phyloP scores from a whole-genome alignment of 1,140 invertebrate species.

The Idris sp. region DNA sequence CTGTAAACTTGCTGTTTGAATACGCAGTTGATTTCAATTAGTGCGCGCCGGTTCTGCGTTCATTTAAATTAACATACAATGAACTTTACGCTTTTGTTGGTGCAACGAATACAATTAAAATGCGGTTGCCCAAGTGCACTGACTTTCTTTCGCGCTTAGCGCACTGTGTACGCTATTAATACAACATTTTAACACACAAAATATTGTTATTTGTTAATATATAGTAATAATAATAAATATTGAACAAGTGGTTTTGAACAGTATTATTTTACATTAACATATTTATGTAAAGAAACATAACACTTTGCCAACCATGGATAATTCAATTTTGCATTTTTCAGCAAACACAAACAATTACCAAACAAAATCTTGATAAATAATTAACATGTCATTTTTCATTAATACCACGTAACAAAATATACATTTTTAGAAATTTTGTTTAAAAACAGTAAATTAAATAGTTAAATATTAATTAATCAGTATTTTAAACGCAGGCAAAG shows the following conservation, averaged over 20 bases:
- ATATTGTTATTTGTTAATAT: too few species aligned
- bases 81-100: constrained; percentile 37
- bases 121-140: constrained; percentile 29
- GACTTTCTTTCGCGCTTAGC: constrained; percentile 23
- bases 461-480: too few species aligned
- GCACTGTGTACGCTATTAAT: constrained; percentile 31
- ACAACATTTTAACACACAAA: constrained; percentile 18
- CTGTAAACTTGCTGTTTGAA: constrained; percentile 24
- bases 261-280: constrained; percentile 22
- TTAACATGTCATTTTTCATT: too few species aligned
- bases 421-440: too few species aligned
- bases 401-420: too few species aligned
- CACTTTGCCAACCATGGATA: constrained; percentile 7
- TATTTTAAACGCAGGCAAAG: too few species aligned
- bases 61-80: constrained; percentile 52
- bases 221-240: too few species aligned
- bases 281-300: constrained; percentile 38
- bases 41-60: constrained; percentile 23
- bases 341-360: constrained; percentile 11
- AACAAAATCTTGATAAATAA: too few species aligned
- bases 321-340: constrained; percentile 27
- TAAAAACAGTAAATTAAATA: too few species aligned
- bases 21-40: constrained; percentile 35
- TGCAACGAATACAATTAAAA: constrained; percentile 48
- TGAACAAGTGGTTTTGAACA: too few species aligned